Evolutionary conservation across 2,888 invertebrate genomes (phyloP), one percentile per base, ranked within the genome.

Genomic region (Drosophila incognita): DNA sequence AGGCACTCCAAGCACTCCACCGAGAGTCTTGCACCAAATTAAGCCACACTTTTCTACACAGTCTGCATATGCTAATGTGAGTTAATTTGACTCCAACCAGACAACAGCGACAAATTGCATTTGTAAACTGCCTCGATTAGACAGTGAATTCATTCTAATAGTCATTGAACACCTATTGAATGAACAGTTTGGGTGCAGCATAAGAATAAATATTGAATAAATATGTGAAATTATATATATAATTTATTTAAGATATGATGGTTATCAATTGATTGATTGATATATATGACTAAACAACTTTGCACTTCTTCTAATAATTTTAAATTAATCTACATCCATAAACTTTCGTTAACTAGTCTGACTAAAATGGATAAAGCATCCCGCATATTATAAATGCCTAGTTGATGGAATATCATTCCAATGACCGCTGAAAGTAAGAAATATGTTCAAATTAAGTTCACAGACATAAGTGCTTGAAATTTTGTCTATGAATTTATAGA

Each of bases 21-120:
- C 8, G 3, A 63, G 36, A 60, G 74, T 67, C 33, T 51, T 65
- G 56, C 31, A 51, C 56, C 42, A 59, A 58, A 18, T 18, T 57
- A 49, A 66, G n/a, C 33, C 21, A 35, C 73, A 53, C 52, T 40
- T 36, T 60, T 13, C 46, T 6, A 31, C 13, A 56, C 11, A 10
- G 13, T 31, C 24, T 29, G 8, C 11, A 31, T 18, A 5, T 18
- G 31, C 6, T 7, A 18, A 18, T 58, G 8, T 21, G 5, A 4
- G 8, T 15, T 11, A 21, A 18, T 57, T 27, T 11, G 10, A 21
- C 21, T n/a, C 15, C 3, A 46, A 24, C 0, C 1, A 15, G 51
- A n/a, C 29, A 11, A 2, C n/a, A 29, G 4, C 6, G 5, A 11
- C 11, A 18, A 51, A 18, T 51, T 51, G 18, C 27, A 18, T n/a